Evolutionary conservation across 2,797 vertebrate genomes (phyloP).

Genomic region (Lepidocolaptes lacrymiger): DNA sequence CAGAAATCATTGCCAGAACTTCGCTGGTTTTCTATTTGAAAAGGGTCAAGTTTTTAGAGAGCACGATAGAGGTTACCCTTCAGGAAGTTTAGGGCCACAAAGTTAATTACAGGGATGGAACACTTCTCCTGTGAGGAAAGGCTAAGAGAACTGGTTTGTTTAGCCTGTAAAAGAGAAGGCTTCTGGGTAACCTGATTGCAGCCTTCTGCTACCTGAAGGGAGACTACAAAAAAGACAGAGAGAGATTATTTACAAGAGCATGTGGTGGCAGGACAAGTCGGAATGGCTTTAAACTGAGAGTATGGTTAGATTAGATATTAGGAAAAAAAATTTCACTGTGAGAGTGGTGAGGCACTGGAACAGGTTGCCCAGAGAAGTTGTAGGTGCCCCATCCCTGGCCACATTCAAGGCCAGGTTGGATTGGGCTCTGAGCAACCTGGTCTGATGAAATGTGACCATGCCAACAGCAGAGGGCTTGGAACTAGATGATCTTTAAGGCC

Average conservation of each 20-base stretch:
- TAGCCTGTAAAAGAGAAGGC: not conserved
- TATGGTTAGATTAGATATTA: not conserved
- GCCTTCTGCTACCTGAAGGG: not conserved
- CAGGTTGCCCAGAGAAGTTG: not conserved
- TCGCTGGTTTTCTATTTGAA: not conserved
- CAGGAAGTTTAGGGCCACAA: not conserved
- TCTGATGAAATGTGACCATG: not conserved
- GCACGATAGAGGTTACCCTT: not conserved
- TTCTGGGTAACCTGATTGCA: not conserved
- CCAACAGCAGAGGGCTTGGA: not conserved
- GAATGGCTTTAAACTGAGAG: not conserved
- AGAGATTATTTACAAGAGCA: not conserved
- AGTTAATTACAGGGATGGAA: not conserved
- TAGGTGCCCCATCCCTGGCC: not conserved
- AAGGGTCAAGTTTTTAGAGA: not conserved
- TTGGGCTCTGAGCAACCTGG: not conserved
- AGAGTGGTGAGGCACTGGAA: not conserved
- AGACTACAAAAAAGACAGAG: not conserved
- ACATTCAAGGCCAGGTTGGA: not conserved
- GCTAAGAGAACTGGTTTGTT: not conserved
- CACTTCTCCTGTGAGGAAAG: not conserved
- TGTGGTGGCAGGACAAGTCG: not conserved
- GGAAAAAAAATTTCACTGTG: not conserved
- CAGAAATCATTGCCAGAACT: not conserved
- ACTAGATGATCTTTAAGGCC: not conserved